These are phyloP conservation scores for Hemitrygon akajei DNA, from an alignment of 2,797 vertebrate genomes.

Conservation along the genomic window DNA sequence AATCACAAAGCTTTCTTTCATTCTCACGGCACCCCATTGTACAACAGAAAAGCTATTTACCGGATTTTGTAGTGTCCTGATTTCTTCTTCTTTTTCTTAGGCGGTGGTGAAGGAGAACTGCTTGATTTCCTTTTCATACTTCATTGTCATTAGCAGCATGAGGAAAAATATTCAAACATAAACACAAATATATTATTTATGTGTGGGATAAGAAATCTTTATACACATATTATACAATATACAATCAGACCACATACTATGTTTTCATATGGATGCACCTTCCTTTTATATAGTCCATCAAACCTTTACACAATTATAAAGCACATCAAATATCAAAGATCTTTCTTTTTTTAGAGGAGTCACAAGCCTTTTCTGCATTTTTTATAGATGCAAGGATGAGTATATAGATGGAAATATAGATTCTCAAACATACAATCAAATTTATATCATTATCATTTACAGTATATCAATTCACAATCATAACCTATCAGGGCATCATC, in stretches of 20 bases:
- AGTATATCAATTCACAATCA: not conserved
- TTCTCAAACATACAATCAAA: not conserved
- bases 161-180: conserved; percentile 1
- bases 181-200: not conserved
- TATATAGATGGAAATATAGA: not conserved
- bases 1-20: not conserved
- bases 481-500: not conserved
- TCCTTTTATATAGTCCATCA: not conserved
- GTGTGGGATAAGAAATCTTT: not conserved
- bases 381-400: too few species aligned
- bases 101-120: conserved; percentile 85
- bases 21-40: not conserved
- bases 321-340: not conserved
- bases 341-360: not conserved
- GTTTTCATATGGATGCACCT: not conserved
- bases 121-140: conserved; percentile 74
- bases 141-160: not conserved
- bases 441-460: not conserved
- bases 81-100: conserved; percentile 98
- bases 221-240: not conserved
- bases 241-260: not conserved
- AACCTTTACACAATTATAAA: not conserved
- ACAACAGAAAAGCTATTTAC: conserved; percentile 59
- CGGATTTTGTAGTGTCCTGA: conserved; percentile 79
- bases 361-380: not conserved